phyloP scores from a whole-genome alignment of 2,888 invertebrate genomes.

The Amphipoea lucens region DNA sequence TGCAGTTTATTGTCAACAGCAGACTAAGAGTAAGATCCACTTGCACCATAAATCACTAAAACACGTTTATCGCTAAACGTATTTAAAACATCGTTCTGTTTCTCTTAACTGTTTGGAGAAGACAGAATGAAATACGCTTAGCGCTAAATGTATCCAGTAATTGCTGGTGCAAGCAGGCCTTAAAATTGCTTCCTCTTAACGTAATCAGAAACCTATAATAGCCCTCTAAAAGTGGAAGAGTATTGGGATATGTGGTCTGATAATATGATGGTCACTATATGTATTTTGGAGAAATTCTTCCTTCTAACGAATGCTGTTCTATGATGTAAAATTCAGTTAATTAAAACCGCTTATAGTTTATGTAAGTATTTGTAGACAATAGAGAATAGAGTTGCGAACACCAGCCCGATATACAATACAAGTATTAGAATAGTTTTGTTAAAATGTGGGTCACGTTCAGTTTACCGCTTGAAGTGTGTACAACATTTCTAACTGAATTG shows the following conservation, averaged over 20 bases:
- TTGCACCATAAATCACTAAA: neutral
- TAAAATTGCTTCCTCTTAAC: neutral
- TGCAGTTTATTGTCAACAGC: neutral
- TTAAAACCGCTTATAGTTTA: neutral
- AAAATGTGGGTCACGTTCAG: neutral
- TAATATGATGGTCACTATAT: neutral
- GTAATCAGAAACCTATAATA: neutral
- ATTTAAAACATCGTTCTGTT: neutral
- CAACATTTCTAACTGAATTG: constrained; percentile 5
- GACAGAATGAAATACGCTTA: neutral
- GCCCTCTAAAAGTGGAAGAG: neutral
- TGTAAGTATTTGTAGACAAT: neutral
- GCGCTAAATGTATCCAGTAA: neutral
- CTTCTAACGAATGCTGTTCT: neutral
- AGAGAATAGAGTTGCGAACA: neutral
- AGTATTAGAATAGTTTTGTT: neutral
- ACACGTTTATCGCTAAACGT: neutral
- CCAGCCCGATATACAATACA: neutral
- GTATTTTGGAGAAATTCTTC: neutral
- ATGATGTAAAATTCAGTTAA: neutral
- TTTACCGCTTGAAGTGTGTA: constrained; percentile 4
- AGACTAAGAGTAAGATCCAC: neutral
- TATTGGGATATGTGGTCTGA: neutral
- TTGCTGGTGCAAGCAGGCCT: neutral
- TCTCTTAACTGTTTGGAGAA: neutral